phyloP scores from a whole-genome alignment of 2,888 invertebrate species.

The Drosophila mercatorum region DNA sequence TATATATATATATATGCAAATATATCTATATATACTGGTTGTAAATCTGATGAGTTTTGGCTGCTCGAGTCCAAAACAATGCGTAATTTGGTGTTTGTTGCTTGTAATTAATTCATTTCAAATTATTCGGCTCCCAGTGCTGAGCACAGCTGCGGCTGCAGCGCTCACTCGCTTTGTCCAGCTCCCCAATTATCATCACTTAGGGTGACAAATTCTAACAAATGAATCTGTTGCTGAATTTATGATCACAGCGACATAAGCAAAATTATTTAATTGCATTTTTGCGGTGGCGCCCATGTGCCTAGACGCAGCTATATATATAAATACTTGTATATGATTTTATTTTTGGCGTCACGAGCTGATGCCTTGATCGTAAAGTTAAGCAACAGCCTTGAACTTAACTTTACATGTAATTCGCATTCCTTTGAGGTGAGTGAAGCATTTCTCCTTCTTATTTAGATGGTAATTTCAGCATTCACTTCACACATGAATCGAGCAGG shows the following conservation, averaged over 20 bases:
- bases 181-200: conserved; percentile 24
- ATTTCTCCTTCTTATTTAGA: conserved; percentile 55
- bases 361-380: conserved; percentile 11
- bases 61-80: conserved; percentile 29
- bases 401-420: conserved; percentile 42
- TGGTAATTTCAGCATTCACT: conserved; percentile 51
- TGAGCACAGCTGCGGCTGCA: background rate
- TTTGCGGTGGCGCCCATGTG: conserved; percentile 48
- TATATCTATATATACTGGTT: conserved; percentile 3
- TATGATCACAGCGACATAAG: background rate
- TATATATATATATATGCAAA: background rate
- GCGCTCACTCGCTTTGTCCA: background rate
- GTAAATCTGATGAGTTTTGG: conserved; percentile 13
- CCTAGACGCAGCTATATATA: conserved; percentile 29
- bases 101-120: conserved; percentile 62
- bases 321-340: background rate
- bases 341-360: background rate
- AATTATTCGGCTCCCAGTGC: conserved; percentile 18
- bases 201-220: conserved; percentile 50
- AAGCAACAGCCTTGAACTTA: conserved; percentile 47
- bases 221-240: conserved; percentile 16
- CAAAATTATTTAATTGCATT: conserved; percentile 43
- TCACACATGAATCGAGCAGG: conserved; percentile 32
- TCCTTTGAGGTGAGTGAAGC: conserved; percentile 52
- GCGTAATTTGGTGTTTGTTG: conserved; percentile 75